phyloP scores from a whole-genome alignment of 2,797 vertebrate genomes.

The Emydoidea blandingii region DNA sequence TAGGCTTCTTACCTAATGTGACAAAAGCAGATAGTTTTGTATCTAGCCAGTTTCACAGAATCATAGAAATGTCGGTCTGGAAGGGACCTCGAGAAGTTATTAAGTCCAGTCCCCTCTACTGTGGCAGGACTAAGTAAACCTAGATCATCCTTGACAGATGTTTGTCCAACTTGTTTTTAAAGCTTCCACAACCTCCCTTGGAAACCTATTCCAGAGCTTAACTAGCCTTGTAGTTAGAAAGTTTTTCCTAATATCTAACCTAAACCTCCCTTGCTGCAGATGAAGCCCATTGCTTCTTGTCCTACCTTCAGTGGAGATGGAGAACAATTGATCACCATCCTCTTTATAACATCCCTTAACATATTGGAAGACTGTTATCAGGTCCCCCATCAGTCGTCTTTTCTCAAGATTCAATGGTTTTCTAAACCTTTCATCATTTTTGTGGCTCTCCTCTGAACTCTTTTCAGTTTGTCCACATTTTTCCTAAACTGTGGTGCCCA shows the following conservation, averaged over 20 bases:
- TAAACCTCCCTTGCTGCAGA: neutral
- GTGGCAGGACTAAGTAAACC: neutral
- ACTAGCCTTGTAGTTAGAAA: neutral
- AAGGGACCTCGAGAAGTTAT: neutral
- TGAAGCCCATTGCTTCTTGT: neutral
- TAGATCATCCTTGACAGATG: neutral
- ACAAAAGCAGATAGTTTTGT: neutral
- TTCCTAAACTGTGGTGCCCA: neutral
- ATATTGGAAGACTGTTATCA: neutral
- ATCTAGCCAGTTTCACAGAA: neutral
- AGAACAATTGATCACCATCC: neutral
- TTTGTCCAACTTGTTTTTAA: neutral
- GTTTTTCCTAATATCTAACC: neutral
- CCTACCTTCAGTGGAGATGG: neutral
- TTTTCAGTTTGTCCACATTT: neutral
- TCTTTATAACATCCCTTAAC: neutral
- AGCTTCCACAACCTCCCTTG: neutral
- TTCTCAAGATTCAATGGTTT: neutral
- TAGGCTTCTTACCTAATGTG: neutral
- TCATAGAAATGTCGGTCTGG: neutral
- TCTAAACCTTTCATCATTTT: neutral
- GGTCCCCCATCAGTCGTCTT: neutral
- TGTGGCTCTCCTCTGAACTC: neutral
- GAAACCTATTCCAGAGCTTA: neutral
- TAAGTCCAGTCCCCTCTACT: neutral